Conservation (phyloP, 92 coral and sea anemone species). For the Scolanthus callimorphus region DNA sequence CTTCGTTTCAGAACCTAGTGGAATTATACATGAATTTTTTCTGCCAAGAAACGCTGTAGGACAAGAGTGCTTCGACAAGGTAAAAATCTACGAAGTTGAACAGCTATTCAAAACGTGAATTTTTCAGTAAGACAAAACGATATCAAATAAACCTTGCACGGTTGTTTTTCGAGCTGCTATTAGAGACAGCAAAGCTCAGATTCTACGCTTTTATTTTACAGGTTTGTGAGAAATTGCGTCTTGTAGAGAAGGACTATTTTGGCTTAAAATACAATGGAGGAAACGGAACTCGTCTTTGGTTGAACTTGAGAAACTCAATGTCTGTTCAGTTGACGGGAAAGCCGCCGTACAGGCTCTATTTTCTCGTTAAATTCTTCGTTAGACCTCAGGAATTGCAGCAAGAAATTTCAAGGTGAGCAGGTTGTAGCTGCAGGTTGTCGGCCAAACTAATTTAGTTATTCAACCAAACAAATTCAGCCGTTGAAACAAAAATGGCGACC, state of each 20-base stretch:
- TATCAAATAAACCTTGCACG: not conserved
- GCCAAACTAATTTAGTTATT: not conserved
- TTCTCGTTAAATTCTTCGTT: slow-evolving; percentile 94
- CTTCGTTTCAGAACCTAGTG: slow-evolving; percentile 92
- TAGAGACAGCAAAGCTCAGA: not conserved
- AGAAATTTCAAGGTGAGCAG: slow-evolving; percentile 92
- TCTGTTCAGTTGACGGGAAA: slow-evolving; percentile 90
- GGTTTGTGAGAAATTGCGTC: slow-evolving; percentile 93
- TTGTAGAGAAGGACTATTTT: slow-evolving; percentile 92
- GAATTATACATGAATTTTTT: slow-evolving; percentile 92
- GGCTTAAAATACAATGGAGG: slow-evolving; percentile 90
- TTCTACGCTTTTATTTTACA: slow-evolving; percentile 14
- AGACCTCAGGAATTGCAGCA: slow-evolving; percentile 98
- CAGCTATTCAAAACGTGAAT: not conserved
- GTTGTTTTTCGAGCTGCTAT: slow-evolving; percentile 4
- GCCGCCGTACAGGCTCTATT: slow-evolving; percentile 88
- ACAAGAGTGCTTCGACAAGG: slow-evolving; percentile 99
- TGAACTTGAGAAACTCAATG: slow-evolving; percentile 89
- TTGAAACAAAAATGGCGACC: slow-evolving; percentile 4
- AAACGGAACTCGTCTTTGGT: slow-evolving; percentile 85
- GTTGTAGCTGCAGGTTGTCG: slow-evolving; percentile 18
- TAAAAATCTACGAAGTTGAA: no score
- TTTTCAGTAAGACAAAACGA: not conserved
- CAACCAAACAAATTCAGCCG: slow-evolving; percentile 1
- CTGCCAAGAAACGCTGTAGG: slow-evolving; percentile 88